Evolutionary conservation across 2,797 vertebrate genomes (phyloP).

Genomic region (Mormyrus proboscirostris): DNA sequence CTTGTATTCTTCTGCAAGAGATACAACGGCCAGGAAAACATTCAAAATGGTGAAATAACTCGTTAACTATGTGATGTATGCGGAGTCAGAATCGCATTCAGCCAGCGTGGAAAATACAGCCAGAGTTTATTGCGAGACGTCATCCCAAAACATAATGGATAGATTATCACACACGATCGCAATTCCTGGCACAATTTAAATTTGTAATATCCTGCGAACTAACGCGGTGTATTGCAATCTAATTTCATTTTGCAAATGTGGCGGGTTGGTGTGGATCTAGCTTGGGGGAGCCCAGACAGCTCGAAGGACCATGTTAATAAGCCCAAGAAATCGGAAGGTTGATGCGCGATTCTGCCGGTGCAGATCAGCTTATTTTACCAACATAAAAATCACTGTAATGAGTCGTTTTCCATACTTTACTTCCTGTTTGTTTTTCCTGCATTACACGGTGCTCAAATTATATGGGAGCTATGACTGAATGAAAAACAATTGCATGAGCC

Average conservation of each 20-base stretch:
- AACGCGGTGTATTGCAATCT: neutral
- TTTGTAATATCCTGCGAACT: conserved; percentile 5
- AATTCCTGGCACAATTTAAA: conserved; percentile 10
- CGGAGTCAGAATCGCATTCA: neutral
- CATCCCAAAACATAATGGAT: neutral
- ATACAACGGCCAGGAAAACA: neutral
- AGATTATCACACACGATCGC: conserved; percentile 1
- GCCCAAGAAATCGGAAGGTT: neutral
- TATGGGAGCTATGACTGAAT: neutral
- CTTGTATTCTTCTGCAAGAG: neutral
- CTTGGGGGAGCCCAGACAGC: neutral
- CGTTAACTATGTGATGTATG: neutral
- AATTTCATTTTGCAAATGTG: conserved; percentile 3
- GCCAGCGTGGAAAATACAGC: neutral
- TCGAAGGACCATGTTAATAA: neutral
- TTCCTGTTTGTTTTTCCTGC: neutral
- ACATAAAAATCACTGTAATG: neutral
- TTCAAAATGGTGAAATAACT: neutral
- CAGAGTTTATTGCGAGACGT: neutral
- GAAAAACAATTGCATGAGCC: neutral
- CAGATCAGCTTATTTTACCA: neutral
- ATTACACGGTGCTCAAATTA: neutral
- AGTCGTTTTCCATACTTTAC: neutral
- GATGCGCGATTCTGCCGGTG: neutral
- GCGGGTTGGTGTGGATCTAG: neutral